These are phyloP conservation scores for Volucella inanis DNA, from an alignment of 2,888 invertebrate genomes.

Conservation along the genomic window DNA sequence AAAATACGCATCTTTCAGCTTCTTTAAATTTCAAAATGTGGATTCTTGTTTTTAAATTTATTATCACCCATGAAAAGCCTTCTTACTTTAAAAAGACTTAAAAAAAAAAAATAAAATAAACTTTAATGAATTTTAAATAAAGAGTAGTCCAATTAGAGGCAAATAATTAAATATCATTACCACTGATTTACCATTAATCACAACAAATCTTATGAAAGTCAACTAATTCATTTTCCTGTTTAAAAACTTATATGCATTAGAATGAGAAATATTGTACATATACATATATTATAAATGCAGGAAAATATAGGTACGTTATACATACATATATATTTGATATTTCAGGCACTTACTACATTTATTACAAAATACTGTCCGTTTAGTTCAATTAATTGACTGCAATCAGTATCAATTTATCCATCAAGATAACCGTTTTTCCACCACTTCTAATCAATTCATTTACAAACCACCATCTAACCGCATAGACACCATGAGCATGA, in stretches of 20 bases:
- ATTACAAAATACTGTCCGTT: conserved; percentile 55
- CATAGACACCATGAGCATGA: conserved; percentile 53
- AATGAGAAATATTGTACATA: conserved; percentile 1
- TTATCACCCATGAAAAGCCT: too few species aligned
- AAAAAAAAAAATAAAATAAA: too few species aligned
- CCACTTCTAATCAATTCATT: conserved; percentile 73
- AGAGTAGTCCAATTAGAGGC: too few species aligned
- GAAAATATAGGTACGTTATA: too few species aligned
- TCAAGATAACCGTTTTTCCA: conserved; percentile 69
- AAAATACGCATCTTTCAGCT: too few species aligned
- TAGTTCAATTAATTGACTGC: conserved; percentile 69
- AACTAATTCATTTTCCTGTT: conserved; percentile 12
- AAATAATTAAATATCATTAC: background rate
- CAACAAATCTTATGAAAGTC: background rate
- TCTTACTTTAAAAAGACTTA: too few species aligned
- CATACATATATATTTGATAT: background rate
- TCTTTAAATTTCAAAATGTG: too few species aligned
- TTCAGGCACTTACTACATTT: conserved; percentile 45
- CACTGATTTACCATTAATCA: conserved; percentile 6
- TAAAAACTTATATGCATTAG: background rate
- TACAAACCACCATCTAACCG: conserved; percentile 65
- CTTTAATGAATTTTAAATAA: too few species aligned
- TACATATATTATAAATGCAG: background rate
- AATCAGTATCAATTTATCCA: conserved; percentile 70
- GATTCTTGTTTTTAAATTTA: too few species aligned